phyloP scores from a whole-genome alignment of 2,113 vertebrate genomes.

The Cavia porcellus region DNA sequence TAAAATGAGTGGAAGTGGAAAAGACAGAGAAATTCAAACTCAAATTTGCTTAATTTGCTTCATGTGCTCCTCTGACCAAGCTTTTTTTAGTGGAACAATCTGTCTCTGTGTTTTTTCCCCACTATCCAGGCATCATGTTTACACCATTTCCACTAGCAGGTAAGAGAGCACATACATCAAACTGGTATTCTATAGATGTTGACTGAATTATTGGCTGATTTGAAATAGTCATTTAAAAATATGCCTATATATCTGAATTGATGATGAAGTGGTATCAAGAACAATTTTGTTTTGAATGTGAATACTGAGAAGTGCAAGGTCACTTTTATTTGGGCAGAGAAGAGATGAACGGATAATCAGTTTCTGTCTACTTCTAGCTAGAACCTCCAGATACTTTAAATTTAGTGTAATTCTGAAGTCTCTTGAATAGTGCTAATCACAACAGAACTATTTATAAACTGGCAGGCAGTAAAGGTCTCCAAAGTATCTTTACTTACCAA shows the following conservation, averaged over 20 bases:
- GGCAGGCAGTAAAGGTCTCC: background rate
- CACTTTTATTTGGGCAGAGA: background rate
- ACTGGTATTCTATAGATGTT: background rate
- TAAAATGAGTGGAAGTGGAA: background rate
- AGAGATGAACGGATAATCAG: background rate
- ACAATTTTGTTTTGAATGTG: background rate
- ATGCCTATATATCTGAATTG: background rate
- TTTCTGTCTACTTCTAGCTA: background rate
- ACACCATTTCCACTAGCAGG: background rate
- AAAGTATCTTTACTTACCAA: background rate
- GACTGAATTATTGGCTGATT: background rate
- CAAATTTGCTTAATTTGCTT: background rate
- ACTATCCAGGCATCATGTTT: background rate
- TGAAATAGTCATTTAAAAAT: background rate
- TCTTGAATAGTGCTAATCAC: background rate
- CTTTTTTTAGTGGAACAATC: background rate
- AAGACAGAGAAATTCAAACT: background rate
- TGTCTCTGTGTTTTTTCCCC: background rate
- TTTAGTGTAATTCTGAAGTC: constrained; percentile 16
- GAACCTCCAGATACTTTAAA: background rate
- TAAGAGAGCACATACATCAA: background rate
- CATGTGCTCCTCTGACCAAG: background rate
- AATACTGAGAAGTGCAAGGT: background rate
- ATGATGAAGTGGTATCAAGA: background rate
- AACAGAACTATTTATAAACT: constrained; percentile 9